phyloP scores from a whole-genome alignment of 92 coral and sea anemone species.

The Phymanthus crucifer region DNA sequence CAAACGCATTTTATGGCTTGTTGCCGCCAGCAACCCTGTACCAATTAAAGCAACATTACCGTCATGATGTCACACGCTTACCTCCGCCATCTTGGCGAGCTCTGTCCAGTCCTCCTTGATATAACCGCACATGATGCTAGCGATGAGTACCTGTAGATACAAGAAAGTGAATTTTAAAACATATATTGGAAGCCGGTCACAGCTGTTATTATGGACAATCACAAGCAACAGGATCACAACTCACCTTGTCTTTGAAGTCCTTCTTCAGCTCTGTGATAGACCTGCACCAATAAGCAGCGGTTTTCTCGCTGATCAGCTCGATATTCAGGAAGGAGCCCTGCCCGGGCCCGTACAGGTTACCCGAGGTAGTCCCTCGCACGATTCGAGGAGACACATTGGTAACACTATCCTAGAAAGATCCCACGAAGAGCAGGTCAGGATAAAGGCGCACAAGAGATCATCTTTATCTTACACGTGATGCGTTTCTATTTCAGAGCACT shows the following conservation, averaged over 20 bases:
- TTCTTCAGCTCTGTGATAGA: slow-evolving; percentile 90
- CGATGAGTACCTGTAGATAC: slow-evolving; percentile 72
- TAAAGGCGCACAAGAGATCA: too few relatives aligned
- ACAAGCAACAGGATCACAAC: neutral
- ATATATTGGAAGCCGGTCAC: neutral
- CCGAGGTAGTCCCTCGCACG: slow-evolving; percentile 96
- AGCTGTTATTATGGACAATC: too few relatives aligned
- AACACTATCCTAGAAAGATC: slow-evolving; percentile 66
- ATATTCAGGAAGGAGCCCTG: slow-evolving; percentile 96
- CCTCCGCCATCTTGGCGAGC: slow-evolving; percentile 93
- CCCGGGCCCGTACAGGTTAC: slow-evolving; percentile 93
- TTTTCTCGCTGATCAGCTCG: slow-evolving; percentile 96
- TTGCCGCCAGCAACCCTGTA: too few relatives aligned
- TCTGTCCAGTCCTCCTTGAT: slow-evolving; percentile 92
- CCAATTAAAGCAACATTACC: too few relatives aligned
- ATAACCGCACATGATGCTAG: slow-evolving; percentile 96
- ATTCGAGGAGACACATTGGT: slow-evolving; percentile 96
- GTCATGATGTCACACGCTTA: slow-evolving; percentile 10
- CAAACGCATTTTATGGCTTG: too few relatives aligned
- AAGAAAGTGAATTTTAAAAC: neutral
- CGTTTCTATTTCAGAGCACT: too few relatives aligned
- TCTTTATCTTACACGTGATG: too few relatives aligned
- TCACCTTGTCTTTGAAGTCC: slow-evolving; percentile 87
- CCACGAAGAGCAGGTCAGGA: neutral
- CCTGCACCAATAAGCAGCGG: slow-evolving; percentile 97